Evolutionary conservation across 2,113 vertebrate genomes (phyloP).

Genomic region (Micromys minutus): DNA sequence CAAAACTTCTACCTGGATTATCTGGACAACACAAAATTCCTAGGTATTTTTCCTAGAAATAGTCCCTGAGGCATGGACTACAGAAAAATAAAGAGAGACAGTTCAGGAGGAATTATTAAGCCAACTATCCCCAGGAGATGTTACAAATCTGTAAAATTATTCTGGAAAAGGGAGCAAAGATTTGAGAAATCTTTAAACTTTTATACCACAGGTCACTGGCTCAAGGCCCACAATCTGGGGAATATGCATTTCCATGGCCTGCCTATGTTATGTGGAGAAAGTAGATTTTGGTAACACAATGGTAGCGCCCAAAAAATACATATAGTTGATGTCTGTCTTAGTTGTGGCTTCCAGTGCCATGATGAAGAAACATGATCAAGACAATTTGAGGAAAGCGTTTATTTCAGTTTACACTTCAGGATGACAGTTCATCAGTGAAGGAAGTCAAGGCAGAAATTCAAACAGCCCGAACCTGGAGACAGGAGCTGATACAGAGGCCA

Average conservation of each 20-base stretch:
- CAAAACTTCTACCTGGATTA: neutral
- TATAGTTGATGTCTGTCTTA: neutral
- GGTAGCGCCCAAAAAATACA: neutral
- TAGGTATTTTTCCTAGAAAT: neutral
- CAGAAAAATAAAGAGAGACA: conserved; percentile 13
- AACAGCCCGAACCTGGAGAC: neutral
- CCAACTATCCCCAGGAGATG: neutral
- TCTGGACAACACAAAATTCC: conserved; percentile 19
- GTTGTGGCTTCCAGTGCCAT: neutral
- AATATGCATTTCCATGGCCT: neutral
- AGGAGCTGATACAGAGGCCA: neutral
- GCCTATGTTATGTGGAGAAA: neutral
- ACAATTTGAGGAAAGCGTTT: neutral
- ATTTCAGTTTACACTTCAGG: neutral
- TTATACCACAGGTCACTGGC: neutral
- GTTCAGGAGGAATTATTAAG: neutral
- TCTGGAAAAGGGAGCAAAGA: conserved; percentile 2
- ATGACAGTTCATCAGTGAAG: neutral
- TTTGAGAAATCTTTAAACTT: neutral
- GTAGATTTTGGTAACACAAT: neutral
- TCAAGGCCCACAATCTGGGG: neutral
- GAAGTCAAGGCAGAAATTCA: too few relatives aligned
- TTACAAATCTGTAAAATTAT: neutral
- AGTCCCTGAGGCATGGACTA: conserved; percentile 21
- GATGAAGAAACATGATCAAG: neutral